phyloP scores from a whole-genome alignment of 1,140 invertebrate species.

The Hyposmocoma kahamanoa region DNA sequence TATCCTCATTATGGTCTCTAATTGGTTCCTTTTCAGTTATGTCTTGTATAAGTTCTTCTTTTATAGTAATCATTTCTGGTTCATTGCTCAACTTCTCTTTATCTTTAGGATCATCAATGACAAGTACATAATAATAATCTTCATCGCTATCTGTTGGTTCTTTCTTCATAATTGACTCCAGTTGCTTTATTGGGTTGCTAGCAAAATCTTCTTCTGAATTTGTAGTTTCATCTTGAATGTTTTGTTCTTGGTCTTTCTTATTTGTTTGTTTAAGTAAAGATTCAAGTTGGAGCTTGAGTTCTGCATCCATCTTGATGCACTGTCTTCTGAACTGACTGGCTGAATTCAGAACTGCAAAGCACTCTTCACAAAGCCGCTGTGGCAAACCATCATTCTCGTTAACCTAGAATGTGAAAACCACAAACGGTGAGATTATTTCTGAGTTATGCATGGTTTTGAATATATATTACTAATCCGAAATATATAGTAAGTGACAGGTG shows the following conservation, averaged over 20 bases:
- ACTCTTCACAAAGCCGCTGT: slow-evolving; percentile 55
- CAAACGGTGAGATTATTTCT: too few species aligned
- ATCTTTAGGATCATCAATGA: slow-evolving; percentile 53
- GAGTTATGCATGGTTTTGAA: slow-evolving; percentile 1
- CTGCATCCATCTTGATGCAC: slow-evolving; percentile 61
- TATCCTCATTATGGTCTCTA: not conserved
- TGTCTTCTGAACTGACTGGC: slow-evolving; percentile 65
- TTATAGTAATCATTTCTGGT: slow-evolving; percentile 3
- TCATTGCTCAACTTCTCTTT: slow-evolving; percentile 22
- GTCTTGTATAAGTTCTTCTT: slow-evolving; percentile 19
- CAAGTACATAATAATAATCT: slow-evolving; percentile 61
- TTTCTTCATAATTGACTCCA: slow-evolving; percentile 56
- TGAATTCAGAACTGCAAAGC: slow-evolving; percentile 45
- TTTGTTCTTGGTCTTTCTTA: slow-evolving; percentile 20
- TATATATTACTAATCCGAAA: not conserved
- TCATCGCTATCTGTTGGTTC: slow-evolving; percentile 58
- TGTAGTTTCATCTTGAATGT: slow-evolving; percentile 17
- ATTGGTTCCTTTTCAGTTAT: slow-evolving; percentile 7
- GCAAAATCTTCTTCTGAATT: slow-evolving; percentile 29
- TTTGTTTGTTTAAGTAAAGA: slow-evolving; percentile 23
- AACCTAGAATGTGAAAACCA: slow-evolving; percentile 44
- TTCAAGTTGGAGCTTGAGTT: slow-evolving; percentile 49
- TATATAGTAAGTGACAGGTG: too few species aligned
- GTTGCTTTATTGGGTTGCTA: slow-evolving; percentile 52
- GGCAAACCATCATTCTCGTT: slow-evolving; percentile 56